Evolutionary conservation across 2,113 vertebrate genomes (phyloP).

Genomic region (Myrmecophaga tridactyla): DNA sequence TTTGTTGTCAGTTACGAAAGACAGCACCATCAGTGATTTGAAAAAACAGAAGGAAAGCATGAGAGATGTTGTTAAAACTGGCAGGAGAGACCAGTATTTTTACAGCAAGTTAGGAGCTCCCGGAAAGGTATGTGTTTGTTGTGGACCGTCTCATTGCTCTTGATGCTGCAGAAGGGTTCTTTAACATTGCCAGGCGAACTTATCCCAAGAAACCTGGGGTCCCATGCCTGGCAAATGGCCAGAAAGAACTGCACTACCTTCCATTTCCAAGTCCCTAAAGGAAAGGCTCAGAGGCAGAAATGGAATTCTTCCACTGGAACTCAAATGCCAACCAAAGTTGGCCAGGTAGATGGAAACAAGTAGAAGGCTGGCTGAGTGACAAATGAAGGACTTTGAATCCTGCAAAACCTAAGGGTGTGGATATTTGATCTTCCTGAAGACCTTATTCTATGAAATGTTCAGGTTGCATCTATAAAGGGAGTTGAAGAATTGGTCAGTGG

Average conservation of each 20-base stretch:
- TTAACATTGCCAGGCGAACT: constrained; percentile 85
- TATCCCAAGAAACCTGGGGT: constrained; percentile 85
- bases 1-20: constrained; percentile 89
- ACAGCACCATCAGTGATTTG: constrained; percentile 85
- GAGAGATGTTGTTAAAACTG: constrained; percentile 87
- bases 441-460: background rate
- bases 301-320: background rate
- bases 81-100: constrained; percentile 91
- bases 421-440: background rate
- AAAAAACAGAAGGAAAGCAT: constrained; percentile 86
- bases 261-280: constrained; percentile 70
- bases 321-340: background rate
- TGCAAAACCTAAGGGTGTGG: background rate
- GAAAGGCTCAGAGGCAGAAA: background rate
- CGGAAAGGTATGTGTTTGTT: constrained; percentile 89
- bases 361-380: background rate
- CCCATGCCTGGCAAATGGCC: constrained; percentile 18
- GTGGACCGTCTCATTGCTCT: constrained; percentile 93
- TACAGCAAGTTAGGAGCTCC: constrained; percentile 85
- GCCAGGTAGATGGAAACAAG: background rate
- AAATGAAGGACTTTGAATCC: background rate
- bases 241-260: background rate
- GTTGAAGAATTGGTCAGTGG: background rate
- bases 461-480: background rate
- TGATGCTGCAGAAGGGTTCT: constrained; percentile 93